Evolutionary conservation across 2,797 vertebrate genomes (phyloP), one percentile per base, ranked within the genome.

Genomic region (Pyrocephalus nanus): DNA sequence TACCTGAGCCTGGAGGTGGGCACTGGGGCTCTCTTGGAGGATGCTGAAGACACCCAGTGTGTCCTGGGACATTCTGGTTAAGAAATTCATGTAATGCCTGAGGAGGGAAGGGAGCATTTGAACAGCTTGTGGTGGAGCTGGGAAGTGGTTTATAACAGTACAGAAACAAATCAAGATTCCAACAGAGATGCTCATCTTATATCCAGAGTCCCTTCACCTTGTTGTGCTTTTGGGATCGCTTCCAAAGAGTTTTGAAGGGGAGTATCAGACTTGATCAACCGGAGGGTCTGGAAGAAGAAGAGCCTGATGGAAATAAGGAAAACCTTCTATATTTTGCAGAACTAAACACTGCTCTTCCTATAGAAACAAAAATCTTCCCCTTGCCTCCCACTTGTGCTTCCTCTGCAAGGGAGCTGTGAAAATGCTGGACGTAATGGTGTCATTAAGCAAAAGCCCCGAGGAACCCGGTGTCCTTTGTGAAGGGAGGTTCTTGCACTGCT

Each of bases 361-460:
- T 12, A 67, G 86, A 66, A 91, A 75, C 42, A 60, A 73, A 76
- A 47, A 18, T 61, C 67, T 88, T 88, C 71, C 48, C 55, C n/a
- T 70, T 62, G 26, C 66, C 45, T 79, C 88, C 86, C 60, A 67
- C 91, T 93, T 92, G 40, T 5, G 36, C 72, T 60, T 85, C 86
- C 40, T 30, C 38, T 75, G 42, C 60, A 55, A 92, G 42, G 55
- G 62, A 91, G 83, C 81, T 81, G 65, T 88, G 92, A 86, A 90
- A 96, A 94, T 92, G 48, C 87, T 11, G 6, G 70, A 17, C 12
- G 4, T 80, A 86, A 84, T 57, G 77, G 83, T 73, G 90, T 74
- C 50, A 95, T 94, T 87, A 95, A 94, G 65, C 48, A 74, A 76
- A 85, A 89, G 26, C 66, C 90, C 51, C 4, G 26, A 69, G 88